Evolutionary conservation across 2,797 vertebrate species (phyloP).

Genomic region (Mus spretus): DNA sequence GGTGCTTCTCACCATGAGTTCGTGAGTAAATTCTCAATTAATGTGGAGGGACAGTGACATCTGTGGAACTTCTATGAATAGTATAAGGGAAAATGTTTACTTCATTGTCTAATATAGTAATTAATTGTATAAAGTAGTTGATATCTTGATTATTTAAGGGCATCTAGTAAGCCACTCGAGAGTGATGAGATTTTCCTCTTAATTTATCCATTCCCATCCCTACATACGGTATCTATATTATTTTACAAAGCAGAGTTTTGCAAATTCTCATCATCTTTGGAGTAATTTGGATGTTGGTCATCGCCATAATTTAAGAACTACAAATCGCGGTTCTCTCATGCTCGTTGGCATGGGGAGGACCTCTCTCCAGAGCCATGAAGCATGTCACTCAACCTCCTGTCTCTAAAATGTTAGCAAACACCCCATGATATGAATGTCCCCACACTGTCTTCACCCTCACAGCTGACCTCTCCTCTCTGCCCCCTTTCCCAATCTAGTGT

Average conservation of each 20-base stretch:
- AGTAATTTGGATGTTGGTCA: background rate
- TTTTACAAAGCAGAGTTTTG: slow-evolving; percentile 36
- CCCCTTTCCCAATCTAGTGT: background rate
- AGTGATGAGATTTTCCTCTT: background rate
- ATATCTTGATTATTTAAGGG: background rate
- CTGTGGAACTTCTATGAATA: slow-evolving; percentile 81
- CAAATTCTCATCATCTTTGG: slow-evolving; percentile 29
- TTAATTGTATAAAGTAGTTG: background rate
- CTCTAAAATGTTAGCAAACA: background rate
- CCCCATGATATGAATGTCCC: background rate
- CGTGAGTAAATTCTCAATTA: slow-evolving; percentile 80
- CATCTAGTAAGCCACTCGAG: background rate
- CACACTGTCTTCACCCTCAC: background rate
- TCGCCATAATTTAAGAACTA: background rate
- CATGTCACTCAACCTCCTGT: background rate
- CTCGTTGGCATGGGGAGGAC: background rate
- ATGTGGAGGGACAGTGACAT: slow-evolving; percentile 76
- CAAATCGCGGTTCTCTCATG: slow-evolving; percentile 26
- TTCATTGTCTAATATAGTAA: background rate
- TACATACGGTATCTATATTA: background rate
- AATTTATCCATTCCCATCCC: background rate
- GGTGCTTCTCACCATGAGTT: slow-evolving; percentile 80
- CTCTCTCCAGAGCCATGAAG: slow-evolving; percentile 37
- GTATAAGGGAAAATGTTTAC: slow-evolving; percentile 77
- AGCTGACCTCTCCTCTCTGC: background rate